Evolutionary conservation across 2,888 invertebrate genomes (phyloP).

Genomic region (Anodontia alba): DNA sequence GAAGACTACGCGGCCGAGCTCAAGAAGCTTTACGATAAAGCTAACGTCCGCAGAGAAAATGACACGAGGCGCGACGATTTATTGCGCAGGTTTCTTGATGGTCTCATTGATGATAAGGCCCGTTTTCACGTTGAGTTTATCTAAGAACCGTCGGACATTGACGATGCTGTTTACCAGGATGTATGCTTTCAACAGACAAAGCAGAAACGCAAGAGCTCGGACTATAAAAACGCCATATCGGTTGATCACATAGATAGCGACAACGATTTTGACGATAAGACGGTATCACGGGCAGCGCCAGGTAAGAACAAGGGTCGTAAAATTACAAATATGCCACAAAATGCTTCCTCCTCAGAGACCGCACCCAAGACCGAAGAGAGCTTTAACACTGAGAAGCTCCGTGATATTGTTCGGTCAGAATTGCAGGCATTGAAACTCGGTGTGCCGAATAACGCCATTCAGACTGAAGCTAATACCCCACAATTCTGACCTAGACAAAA

Average conservation of each 20-base stretch:
- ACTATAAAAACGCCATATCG: not conserved
- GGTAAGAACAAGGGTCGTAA: constrained; percentile 21
- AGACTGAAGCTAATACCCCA: too few relatives aligned
- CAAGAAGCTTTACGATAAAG: constrained; percentile 37
- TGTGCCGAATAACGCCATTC: not conserved
- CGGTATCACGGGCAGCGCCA: not conserved
- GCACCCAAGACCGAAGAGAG: not conserved
- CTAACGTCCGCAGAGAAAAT: constrained; percentile 20
- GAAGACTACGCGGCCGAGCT: constrained; percentile 41
- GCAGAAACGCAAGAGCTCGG: constrained; percentile 3
- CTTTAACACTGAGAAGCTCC: too few relatives aligned
- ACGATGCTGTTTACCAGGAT: constrained; percentile 33
- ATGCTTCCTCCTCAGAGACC: not conserved
- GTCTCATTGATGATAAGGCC: constrained; percentile 41
- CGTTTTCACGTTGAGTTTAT: constrained; percentile 40
- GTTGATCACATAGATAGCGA: not conserved
- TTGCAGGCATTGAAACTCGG: not conserved
- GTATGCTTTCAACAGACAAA: constrained; percentile 36
- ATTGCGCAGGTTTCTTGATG: constrained; percentile 38
- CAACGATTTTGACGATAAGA: not conserved
- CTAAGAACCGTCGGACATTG: constrained; percentile 37
- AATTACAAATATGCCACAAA: constrained; percentile 11
- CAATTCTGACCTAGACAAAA: not conserved
- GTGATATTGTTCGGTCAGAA: constrained; percentile 22
- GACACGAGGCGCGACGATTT: constrained; percentile 43